Evolutionary conservation across 2,113 vertebrate species (phyloP), one percentile per base, ranked within the genome.

Genomic region (Zosterops borbonicus): DNA sequence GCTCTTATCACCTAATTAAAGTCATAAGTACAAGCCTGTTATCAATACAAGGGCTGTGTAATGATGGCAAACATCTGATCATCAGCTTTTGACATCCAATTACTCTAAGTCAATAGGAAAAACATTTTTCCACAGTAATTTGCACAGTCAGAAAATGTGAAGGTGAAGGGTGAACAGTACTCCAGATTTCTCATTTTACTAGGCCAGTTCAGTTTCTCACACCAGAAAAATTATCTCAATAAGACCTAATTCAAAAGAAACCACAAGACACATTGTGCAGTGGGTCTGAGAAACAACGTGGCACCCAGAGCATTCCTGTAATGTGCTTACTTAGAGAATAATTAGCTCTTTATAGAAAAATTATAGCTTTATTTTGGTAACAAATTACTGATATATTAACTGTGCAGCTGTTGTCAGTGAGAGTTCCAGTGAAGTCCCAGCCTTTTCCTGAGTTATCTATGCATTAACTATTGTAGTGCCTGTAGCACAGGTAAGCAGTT

Each of bases 201-300:
- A 12, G 31, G 20, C 28, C 8, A 42, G 6, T 69, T 79, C 41
- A 62, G 19, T 50, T 77, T 70, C 50, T 83, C 18, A 24, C 23
- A 27, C 35, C 13, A 49, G 59, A 56, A 86, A 55, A 62, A 3
- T 44, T 17, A 71, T 53, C 29, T 55, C 33, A 65, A 15, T 59
- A 85, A 58, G 49, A 44, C 18, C 64, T 14, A 74, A 9, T 20
- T 81, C 50, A 25, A 59, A 86, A 78, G 29, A 78, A 90, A 39
- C 12, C 10, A 5, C 16, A 59, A 80, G 33, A 67, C 31, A 12
- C 7, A 5, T 29, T 4, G 1, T 18, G 21, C 28, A 52, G 23
- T 23, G 27, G 5, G 21, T 78, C 35, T 75, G 44, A 79, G 53
- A 94, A 64, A 29, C 8, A 42, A 1, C 0, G 0, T 9, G 13